Conservation (phyloP, 2,888 invertebrate species). For the Lysandra bellargus region DNA sequence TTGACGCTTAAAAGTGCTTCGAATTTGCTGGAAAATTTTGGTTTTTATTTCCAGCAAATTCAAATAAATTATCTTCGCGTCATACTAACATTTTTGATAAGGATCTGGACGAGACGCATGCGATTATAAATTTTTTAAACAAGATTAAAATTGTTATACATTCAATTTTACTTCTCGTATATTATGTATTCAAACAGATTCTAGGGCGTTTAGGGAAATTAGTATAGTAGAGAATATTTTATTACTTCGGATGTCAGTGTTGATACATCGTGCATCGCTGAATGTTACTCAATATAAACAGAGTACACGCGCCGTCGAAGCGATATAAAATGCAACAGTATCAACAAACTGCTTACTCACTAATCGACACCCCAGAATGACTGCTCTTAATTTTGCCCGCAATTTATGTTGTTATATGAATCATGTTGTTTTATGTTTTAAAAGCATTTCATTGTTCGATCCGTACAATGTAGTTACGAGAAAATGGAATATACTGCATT, state of each 20-base stretch:
- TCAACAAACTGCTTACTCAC: slow-evolving; percentile 23
- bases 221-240: background rate
- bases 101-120: background rate
- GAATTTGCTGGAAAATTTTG: slow-evolving; percentile 51
- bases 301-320: background rate
- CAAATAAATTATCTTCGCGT: slow-evolving; percentile 44
- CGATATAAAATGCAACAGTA: slow-evolving; percentile 23
- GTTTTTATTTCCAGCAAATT: slow-evolving; percentile 44
- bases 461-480: slow-evolving; percentile 69
- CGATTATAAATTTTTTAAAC: background rate
- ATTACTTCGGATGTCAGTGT: too few species aligned
- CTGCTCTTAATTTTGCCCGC: slow-evolving; percentile 44
- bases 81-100: slow-evolving; percentile 35
- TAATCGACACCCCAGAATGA: slow-evolving; percentile 42
- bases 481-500: slow-evolving; percentile 74
- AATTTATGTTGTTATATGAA: slow-evolving; percentile 59
- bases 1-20: slow-evolving; percentile 57
- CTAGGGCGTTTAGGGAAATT: background rate
- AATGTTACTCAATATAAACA: background rate
- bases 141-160: background rate
- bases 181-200: background rate
- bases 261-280: background rate
- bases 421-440: slow-evolving; percentile 72
- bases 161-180: background rate
- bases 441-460: slow-evolving; percentile 78